Evolutionary conservation across 2,888 invertebrate genomes (phyloP).

Genomic region (Trachelus iudaicus): DNA sequence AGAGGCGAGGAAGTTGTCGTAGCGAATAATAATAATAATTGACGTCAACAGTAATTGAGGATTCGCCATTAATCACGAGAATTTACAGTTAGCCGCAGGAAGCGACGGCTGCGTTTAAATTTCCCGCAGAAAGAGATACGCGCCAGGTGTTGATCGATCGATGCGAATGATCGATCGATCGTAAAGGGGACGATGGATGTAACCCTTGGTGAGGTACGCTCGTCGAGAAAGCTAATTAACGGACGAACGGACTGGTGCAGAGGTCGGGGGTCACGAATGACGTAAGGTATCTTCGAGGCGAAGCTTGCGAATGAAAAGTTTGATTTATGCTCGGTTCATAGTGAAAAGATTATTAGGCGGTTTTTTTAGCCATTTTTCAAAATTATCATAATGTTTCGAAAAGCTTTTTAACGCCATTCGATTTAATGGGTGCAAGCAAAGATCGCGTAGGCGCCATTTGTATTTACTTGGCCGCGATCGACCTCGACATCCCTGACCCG

Average conservation of each 20-base stretch:
- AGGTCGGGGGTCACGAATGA: neutral
- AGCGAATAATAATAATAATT: neutral
- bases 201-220: neutral
- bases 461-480: conserved; percentile 13
- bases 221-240: neutral
- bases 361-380: no score
- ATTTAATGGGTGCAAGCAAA: neutral
- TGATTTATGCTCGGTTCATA: neutral
- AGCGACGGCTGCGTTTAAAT: neutral
- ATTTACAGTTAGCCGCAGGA: neutral
- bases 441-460: neutral
- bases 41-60: neutral
- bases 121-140: neutral
- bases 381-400: neutral
- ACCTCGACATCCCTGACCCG: conserved; percentile 19
- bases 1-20: neutral
- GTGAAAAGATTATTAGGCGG: no score
- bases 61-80: neutral
- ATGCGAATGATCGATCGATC: neutral
- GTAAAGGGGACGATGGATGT: neutral
- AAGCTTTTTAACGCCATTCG: neutral
- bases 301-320: neutral
- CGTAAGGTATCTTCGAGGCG: neutral
- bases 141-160: neutral
- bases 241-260: neutral